These are phyloP conservation scores for Platypus cylindrus DNA, from an alignment of 2,888 invertebrate genomes.

Conservation along the genomic window DNA sequence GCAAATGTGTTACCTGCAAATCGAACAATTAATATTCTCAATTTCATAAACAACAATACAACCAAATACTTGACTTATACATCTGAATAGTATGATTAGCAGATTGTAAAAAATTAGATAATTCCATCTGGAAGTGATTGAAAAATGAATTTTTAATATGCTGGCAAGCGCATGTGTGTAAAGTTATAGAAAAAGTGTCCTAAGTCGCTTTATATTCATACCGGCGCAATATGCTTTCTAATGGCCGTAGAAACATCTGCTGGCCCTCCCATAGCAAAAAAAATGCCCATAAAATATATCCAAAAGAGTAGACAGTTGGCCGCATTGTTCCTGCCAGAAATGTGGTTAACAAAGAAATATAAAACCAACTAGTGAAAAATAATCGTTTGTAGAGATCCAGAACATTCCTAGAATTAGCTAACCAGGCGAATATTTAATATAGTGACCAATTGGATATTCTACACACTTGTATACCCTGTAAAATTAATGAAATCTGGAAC, in stretches of 20 bases:
- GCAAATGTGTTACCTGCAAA: constrained; percentile 10
- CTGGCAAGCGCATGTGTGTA: background rate
- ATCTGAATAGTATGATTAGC: constrained; percentile 7
- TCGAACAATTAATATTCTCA: constrained; percentile 2
- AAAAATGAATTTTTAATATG: too few species aligned
- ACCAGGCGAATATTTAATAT: background rate
- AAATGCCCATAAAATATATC: constrained; percentile 9
- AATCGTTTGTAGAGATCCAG: constrained; percentile 10
- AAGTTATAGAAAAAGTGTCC: background rate
- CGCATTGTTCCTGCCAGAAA: constrained; percentile 10
- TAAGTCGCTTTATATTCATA: background rate
- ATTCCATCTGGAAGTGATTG: constrained; percentile 12
- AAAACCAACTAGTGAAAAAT: constrained; percentile 10
- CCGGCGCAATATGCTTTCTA: constrained; percentile 6
- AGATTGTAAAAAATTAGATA: constrained; percentile 10
- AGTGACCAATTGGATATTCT: background rate
- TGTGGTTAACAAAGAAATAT: constrained; percentile 5
- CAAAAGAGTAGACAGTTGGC: constrained; percentile 9
- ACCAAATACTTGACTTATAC: constrained; percentile 9
- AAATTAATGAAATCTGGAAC: constrained; percentile 14
- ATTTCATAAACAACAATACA: constrained; percentile 10
- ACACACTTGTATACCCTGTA: constrained; percentile 6
- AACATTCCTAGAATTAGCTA: constrained; percentile 10
- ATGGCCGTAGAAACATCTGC: constrained; percentile 10
- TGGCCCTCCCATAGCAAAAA: constrained; percentile 10